Base-by-base conservation (phyloP, 1,140 invertebrate genomes). In the Drosophila lacertosa region DNA sequence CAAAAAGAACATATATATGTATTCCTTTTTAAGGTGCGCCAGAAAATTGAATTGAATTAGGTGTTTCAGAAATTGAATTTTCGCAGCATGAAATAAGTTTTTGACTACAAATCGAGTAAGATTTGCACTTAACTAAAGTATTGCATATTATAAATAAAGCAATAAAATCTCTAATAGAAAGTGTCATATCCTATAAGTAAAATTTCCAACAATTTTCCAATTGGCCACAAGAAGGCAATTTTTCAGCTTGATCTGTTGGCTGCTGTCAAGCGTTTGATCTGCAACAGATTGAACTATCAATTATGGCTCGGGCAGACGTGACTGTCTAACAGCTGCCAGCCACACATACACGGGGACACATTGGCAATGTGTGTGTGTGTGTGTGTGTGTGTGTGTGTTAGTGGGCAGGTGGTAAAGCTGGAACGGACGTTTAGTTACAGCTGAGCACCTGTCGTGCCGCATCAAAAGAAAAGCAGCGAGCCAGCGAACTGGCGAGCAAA, bases 251-350 rank as follows among this genome's bases (percentile, higher is more conserved):
- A 86, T 86, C 81, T 81, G 82, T 81, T 81, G 82, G 81, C 73
- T 74, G 81, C 77, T 86, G 81, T 81, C 81, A 86, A 86, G 81
- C 81, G 77, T 86, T 86, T 86, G 81, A 86, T 86, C 81, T 88
- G 81, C 81, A 81, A 84, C 81, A 84, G 81, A 84, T 84, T 84
- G 81, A 84, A 84, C 81, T 84, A 84, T 84, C 81, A 84, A 84
- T 84, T 84, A 84, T 86, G 77, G 69, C 57, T 58, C n/a, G 57
- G 45, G 59, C 64, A 77, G 69, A 84, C 81, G 81, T 84, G 81
- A 84, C 82, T 74, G 64, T 60, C 63, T 53, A 45, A 59, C 53
- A 77, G 65, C 59, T 60, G 59, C 51, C 62, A 62, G 74, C 39
- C 66, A 42, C 59, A 47, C 39, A 60, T 47, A 45, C 66, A 44